phyloP scores from a whole-genome alignment of 2,888 invertebrate species.

The Drosophila birchii region DNA sequence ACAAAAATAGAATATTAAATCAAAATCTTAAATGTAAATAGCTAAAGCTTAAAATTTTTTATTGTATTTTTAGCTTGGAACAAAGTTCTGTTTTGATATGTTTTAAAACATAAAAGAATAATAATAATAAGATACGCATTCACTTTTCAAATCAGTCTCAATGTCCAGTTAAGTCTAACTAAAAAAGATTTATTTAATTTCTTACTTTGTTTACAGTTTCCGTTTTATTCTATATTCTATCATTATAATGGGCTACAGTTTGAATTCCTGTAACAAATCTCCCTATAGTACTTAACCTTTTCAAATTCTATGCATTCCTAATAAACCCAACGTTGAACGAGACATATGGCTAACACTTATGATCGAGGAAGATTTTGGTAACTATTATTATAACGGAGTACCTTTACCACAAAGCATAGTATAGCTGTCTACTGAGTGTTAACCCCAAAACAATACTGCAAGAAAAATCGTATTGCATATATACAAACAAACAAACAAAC shows the following conservation, averaged over 20 bases:
- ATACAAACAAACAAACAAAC: background rate
- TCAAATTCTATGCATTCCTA: slow-evolving; percentile 19
- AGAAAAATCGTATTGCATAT: slow-evolving; percentile 13
- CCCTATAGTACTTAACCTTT: background rate
- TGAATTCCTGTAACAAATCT: slow-evolving; percentile 5
- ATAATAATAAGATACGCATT: background rate
- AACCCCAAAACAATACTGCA: slow-evolving; percentile 12
- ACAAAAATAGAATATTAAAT: too few species aligned
- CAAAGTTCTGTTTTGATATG: background rate
- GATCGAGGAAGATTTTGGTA: slow-evolving; percentile 9
- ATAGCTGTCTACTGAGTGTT: slow-evolving; percentile 36
- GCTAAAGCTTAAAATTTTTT: background rate
- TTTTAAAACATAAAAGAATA: background rate
- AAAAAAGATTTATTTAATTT: too few species aligned
- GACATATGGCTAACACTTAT: slow-evolving; percentile 34
- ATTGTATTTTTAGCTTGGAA: background rate
- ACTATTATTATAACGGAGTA: slow-evolving; percentile 27
- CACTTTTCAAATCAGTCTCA: background rate
- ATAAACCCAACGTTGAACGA: slow-evolving; percentile 30
- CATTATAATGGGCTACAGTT: background rate
- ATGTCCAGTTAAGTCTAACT: background rate
- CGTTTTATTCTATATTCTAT: background rate
- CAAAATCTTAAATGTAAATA: slow-evolving; percentile 15
- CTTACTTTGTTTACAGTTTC: background rate
- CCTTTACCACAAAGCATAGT: slow-evolving; percentile 21